A percentile compares a stretch with the other conserved stretches of the same genome.
These are phyloP conservation scores for Sebastiscus tertius DNA, from an alignment of 2,797 vertebrate species.

Conservation along the genomic window DNA sequence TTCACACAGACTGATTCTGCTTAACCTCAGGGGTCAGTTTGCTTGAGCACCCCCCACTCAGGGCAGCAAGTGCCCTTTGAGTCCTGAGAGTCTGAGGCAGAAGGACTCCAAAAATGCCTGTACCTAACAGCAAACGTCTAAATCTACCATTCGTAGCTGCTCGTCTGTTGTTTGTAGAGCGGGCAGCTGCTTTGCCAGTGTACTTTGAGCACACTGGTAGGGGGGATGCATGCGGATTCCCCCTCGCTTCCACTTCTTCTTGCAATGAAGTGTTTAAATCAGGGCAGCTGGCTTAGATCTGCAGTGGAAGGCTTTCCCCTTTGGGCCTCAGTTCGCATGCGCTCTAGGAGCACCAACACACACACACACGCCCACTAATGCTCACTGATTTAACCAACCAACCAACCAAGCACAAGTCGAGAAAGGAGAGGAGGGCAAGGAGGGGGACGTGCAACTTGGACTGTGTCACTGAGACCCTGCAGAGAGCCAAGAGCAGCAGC, in stretches of 20 bases:
- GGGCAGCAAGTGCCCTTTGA: constrained; percentile 54
- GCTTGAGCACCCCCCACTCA: constrained; percentile 38
- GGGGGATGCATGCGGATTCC: constrained; percentile 41
- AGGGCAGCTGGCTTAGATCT: constrained; percentile 81
- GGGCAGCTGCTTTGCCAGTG: constrained; percentile 36
- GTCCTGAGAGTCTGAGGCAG: constrained; percentile 16
- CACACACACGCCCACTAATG: constrained; percentile 69
- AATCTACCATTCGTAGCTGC: constrained; percentile 11
- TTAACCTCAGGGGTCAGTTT: constrained; percentile 73
- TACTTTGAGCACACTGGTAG: constrained; percentile 33
- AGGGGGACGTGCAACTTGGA: constrained; percentile 45
- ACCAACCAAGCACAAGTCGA: constrained; percentile 50
- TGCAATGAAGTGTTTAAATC: constrained; percentile 72
- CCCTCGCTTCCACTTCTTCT: constrained; percentile 43
- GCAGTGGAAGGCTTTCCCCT: constrained; percentile 76
- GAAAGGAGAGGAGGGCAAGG: constrained; percentile 48
- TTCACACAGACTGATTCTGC: constrained; percentile 56
- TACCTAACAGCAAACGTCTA: constrained; percentile 5
- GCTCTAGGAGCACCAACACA: constrained; percentile 58
- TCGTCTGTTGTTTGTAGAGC: constrained; percentile 21
- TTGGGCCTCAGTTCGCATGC: constrained; percentile 82
- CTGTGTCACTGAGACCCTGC: constrained; percentile 45
- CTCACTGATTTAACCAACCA: constrained; percentile 58
- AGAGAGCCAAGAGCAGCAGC: constrained; percentile 40
- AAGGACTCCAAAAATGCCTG: constrained; percentile 23